Conservation (phyloP, 1,140 invertebrate genomes). For the Ceratina australensis region DNA sequence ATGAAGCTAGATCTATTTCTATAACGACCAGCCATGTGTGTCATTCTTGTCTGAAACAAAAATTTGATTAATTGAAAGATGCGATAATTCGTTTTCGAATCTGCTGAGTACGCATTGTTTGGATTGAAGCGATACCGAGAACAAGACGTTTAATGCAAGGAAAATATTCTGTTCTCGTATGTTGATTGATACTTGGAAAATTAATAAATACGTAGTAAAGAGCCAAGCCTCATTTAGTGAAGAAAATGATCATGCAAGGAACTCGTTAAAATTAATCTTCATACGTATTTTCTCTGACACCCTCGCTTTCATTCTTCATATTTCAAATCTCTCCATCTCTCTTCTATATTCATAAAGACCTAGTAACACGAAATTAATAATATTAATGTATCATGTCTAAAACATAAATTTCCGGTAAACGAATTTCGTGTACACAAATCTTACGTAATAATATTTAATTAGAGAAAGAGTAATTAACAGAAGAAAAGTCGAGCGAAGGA, state of each 20-base stretch:
- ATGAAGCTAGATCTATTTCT: conserved; percentile 23
- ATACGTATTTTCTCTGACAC: conserved; percentile 16
- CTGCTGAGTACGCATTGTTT: background rate
- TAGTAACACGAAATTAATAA: background rate
- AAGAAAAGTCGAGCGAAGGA: conserved; percentile 6
- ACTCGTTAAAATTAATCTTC: conserved; percentile 15
- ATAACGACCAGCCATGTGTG: background rate
- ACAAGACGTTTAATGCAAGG: background rate
- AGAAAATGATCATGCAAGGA: conserved; percentile 22
- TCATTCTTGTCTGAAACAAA: background rate
- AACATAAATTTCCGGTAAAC: too few species aligned
- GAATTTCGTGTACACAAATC: background rate
- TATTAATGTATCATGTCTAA: background rate
- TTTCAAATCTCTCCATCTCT: background rate
- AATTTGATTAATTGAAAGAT: background rate
- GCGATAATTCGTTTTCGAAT: background rate
- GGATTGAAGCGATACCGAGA: background rate
- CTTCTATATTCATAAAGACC: background rate
- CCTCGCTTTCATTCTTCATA: background rate
- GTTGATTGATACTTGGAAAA: conserved; percentile 9
- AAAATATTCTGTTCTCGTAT: too few species aligned
- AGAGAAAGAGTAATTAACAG: conserved; percentile 33
- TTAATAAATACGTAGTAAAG: background rate
- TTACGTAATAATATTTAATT: conserved; percentile 6
- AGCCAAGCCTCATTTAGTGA: background rate